Evolutionary conservation across 1,140 invertebrate genomes (phyloP), one percentile per base, ranked within the genome.

Genomic region (Polypedilum pembai): DNA sequence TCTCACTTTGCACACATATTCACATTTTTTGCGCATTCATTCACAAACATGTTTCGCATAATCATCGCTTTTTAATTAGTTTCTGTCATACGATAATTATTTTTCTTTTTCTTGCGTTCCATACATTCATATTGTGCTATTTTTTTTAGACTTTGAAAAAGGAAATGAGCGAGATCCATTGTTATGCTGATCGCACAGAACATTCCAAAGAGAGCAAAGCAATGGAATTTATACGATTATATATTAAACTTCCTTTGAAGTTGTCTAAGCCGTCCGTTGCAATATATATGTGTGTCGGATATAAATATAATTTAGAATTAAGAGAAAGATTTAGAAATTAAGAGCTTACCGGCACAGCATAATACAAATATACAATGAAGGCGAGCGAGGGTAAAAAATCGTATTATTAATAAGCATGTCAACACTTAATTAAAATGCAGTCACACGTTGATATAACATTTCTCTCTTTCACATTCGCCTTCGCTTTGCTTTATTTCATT

Each of bases 11-110:
- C 65, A 18, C 10, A n/a, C 20, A 18, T 4, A 18, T 20, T 20
- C 15, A 18, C 20, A 20, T 33, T 21, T 69, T 21, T 10, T 69
- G 17, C 17, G 17, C 65, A 69, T 69, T 69, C 17, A 18, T 20
- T 18, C 65, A 69, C 17, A 18, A 69, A 69, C 65, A 69, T 21
- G 20, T 69, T 69, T 21, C 65, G 20, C 65, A 18, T 21, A 69
- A 69, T 69, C 65, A 69, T 69, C 65, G 65, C 65, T 69, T 69
- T 69, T 69, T 69, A 69, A 69, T 69, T 69, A 69, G 65, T 69
- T 69, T 69, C 65, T 69, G 65, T 69, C 65, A 69, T 10, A 69
- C 65, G 17, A 69, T 20, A 18, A 69, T 20, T 21, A 69, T 20
- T 18, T 69, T 69, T 69, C 18, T 69, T 5, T n/a, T 56, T 56